Evolutionary conservation across 1,140 invertebrate species (phyloP), one percentile per base, ranked within the genome.

Genomic region (Trichoplusia ni): DNA sequence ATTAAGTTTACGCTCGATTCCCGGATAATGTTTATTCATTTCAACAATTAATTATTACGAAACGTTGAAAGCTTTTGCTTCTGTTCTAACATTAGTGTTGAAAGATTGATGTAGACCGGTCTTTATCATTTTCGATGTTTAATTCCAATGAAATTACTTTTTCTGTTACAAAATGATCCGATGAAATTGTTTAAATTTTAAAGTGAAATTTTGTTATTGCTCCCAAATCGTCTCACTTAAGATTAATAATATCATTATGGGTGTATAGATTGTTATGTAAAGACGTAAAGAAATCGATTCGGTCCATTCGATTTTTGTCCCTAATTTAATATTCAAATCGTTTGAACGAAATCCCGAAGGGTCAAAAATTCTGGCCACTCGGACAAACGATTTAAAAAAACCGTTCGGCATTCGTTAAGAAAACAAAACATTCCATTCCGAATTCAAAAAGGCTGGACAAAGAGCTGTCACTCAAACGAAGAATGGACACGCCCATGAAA

Each of bases 381-480:
- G 7, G 16, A 16, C 27, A 49, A 49, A 18, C 46, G 25, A 56
- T 56, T 56, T 31, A 33, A 51, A 49, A 71, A 64, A 56, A 66
- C 62, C 65, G 31, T 61, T 60, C 53, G 38, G 62, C 64, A 66
- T 64, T 69, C 67, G 64, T 71, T 67, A 67, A 38, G 51, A 67
- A 72, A 75, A 68, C 53, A 73, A 62, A 64, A 67, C 67, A 66
- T 66, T 70, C 62, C 69, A 71, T 70, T 76, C 70, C 64, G 51
- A 67, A 72, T 64, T 63, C 67, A 71, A 54, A 58, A 58, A 58
- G 54, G 44, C 35, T 67, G 67, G 54, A 64, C 75, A 74, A 77
- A 79, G 78, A 81, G 71, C 77, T 75, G 75, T 79, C 75, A 75
- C 73, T 80, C 71, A 78, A 76, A 79, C 47, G 69, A 69, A 72